Evolutionary conservation across 1,140 invertebrate species (phyloP).

Genomic region (Lasioglossum baleicum): DNA sequence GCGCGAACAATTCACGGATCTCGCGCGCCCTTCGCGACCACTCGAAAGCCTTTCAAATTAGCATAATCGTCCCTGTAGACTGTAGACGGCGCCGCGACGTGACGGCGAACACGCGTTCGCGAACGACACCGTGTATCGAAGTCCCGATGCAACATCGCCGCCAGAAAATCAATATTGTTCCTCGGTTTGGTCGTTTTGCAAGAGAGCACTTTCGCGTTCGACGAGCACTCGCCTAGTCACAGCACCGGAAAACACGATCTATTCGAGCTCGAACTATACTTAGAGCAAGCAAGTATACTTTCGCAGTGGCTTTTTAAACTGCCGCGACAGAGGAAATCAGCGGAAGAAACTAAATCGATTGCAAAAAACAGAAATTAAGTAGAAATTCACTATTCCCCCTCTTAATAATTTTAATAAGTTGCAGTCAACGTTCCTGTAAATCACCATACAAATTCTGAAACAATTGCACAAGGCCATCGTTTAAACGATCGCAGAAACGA

Average conservation of each 20-base stretch:
- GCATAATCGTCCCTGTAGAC: conserved; percentile 59
- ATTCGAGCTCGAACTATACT: conserved; percentile 4
- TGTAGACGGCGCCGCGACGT: conserved; percentile 6
- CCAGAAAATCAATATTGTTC: background rate
- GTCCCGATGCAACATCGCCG: background rate
- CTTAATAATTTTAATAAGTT: no score
- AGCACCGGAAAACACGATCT: conserved; percentile 9
- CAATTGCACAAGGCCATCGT: background rate
- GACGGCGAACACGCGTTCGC: background rate
- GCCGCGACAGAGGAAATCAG: background rate
- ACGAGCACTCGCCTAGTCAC: background rate
- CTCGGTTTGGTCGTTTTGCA: background rate
- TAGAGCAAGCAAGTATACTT: background rate
- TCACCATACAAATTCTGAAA: no score
- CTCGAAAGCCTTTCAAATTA: conserved; percentile 63
- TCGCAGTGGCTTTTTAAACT: background rate
- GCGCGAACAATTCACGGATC: conserved; percentile 56
- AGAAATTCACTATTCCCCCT: no score
- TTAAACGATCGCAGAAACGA: background rate
- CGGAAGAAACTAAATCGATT: no score
- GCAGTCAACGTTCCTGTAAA: no score
- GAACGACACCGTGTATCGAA: conserved; percentile 8
- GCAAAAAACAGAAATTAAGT: no score
- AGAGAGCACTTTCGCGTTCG: background rate
- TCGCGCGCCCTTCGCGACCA: conserved; percentile 47